phyloP scores from a whole-genome alignment of 1,140 invertebrate species.

The Coboldia fuscipes region DNA sequence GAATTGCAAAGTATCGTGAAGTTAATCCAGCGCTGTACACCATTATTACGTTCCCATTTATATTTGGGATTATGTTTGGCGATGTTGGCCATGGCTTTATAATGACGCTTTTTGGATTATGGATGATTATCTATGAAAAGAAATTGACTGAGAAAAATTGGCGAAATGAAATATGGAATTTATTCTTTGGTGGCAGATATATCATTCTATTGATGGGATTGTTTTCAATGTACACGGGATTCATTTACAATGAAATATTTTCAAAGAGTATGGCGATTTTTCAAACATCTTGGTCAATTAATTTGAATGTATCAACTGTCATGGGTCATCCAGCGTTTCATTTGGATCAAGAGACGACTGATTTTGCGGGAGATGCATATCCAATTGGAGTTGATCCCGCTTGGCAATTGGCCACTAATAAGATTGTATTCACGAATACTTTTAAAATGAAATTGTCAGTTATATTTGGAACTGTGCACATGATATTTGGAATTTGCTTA shows the following conservation, averaged over 20 bases:
- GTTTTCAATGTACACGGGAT: conserved; percentile 64
- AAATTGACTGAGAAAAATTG: conserved; percentile 23
- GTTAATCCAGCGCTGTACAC: conserved; percentile 53
- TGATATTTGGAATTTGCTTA: conserved; percentile 87
- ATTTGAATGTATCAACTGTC: conserved; percentile 24
- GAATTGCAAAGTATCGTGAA: conserved; percentile 49
- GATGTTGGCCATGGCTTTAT: conserved; percentile 48
- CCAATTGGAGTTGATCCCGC: conserved; percentile 73
- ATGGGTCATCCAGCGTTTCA: no score
- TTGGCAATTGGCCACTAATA: conserved; percentile 82
- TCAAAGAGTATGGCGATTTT: conserved; percentile 65
- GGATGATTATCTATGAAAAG: conserved; percentile 39
- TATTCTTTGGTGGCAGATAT: conserved; percentile 66
- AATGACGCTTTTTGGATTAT: conserved; percentile 35
- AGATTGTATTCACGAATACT: conserved; percentile 92
- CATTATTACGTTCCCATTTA: conserved; percentile 53
- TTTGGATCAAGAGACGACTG: conserved; percentile 39
- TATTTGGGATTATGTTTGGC: conserved; percentile 58
- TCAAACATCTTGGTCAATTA: conserved; percentile 44
- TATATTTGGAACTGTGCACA: conserved; percentile 86
- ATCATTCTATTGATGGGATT: conserved; percentile 68
- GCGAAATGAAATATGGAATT: conserved; percentile 47
- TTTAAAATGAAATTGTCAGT: conserved; percentile 99
- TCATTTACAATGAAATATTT: conserved; percentile 72
- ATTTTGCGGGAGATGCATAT: conserved; percentile 32